A percentile compares a stretch with the other conserved stretches of the same genome.
phyloP scores from a whole-genome alignment of 2,888 invertebrate species.

The Dysmachus trigonus region DNA sequence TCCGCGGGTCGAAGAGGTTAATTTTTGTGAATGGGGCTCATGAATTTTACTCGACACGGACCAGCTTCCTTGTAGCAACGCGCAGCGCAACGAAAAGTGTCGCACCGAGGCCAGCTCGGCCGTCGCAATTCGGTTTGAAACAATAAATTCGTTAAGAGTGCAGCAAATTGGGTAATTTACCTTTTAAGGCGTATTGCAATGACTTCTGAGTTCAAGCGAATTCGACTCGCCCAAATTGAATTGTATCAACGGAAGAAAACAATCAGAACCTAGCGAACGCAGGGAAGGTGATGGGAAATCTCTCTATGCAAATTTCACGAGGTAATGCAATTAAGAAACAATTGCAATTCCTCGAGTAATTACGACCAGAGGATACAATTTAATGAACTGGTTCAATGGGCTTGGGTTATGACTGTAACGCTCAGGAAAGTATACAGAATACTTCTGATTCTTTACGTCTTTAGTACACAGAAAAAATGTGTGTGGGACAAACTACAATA shows the following conservation, averaged over 20 bases:
- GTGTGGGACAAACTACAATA: too few species aligned
- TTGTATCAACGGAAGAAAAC: slow-evolving; percentile 42
- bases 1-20: slow-evolving; percentile 7
- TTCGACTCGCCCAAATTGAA: slow-evolving; percentile 38
- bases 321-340: background rate
- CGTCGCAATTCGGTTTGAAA: slow-evolving; percentile 32
- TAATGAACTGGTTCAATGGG: background rate
- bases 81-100: background rate
- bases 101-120: background rate
- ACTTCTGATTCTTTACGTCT: background rate
- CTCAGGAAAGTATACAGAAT: background rate
- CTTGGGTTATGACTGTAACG: background rate
- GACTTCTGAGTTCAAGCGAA: background rate
- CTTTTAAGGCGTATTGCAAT: slow-evolving; percentile 39
- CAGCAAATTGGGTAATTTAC: slow-evolving; percentile 46
- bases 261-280: background rate
- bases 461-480: too few species aligned
- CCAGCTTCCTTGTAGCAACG: background rate
- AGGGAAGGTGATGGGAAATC: background rate
- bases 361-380: background rate
- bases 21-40: background rate
- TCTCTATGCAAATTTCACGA: background rate
- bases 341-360: background rate
- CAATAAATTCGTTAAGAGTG: slow-evolving; percentile 46
- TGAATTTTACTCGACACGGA: background rate